Evolutionary conservation across 1,140 invertebrate species (phyloP).

Genomic region (Delia radicum): DNA sequence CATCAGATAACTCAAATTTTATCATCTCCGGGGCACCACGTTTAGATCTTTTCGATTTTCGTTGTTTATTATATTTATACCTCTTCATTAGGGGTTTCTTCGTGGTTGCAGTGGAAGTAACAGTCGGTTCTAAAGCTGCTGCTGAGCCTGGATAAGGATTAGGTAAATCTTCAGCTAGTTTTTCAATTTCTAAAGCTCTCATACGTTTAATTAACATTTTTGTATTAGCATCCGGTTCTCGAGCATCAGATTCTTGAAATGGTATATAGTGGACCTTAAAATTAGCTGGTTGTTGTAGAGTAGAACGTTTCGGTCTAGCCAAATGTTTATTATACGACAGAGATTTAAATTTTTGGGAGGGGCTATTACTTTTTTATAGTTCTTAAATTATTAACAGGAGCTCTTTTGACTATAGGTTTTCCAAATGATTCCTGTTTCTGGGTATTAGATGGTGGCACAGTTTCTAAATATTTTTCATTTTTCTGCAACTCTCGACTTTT

Average conservation of each 20-base stretch:
- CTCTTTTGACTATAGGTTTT: background rate
- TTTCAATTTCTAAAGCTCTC: constrained; percentile 37
- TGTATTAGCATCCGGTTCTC: constrained; percentile 42
- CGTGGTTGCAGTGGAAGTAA: background rate
- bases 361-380: too few species aligned
- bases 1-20: constrained; percentile 49
- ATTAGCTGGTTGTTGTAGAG: constrained; percentile 19
- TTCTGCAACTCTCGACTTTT: constrained; percentile 28
- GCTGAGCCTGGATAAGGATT: background rate
- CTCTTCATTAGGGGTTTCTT: background rate
- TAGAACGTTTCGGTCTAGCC: constrained; percentile 8
- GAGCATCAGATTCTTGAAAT: constrained; percentile 45
- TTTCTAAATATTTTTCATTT: constrained; percentile 15
- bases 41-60: constrained; percentile 15
- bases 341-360: too few species aligned
- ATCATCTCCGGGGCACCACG: constrained; percentile 37
- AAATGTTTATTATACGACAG: background rate
- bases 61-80: constrained; percentile 6
- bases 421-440: background rate
- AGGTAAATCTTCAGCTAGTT: background rate
- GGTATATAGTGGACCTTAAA: constrained; percentile 50
- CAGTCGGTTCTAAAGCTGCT: background rate
- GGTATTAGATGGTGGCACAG: background rate
- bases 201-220: constrained; percentile 40
- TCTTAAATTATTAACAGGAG: background rate